Conservation (phyloP, 2,888 invertebrate genomes). For the Eutolmus rufibarbis region DNA sequence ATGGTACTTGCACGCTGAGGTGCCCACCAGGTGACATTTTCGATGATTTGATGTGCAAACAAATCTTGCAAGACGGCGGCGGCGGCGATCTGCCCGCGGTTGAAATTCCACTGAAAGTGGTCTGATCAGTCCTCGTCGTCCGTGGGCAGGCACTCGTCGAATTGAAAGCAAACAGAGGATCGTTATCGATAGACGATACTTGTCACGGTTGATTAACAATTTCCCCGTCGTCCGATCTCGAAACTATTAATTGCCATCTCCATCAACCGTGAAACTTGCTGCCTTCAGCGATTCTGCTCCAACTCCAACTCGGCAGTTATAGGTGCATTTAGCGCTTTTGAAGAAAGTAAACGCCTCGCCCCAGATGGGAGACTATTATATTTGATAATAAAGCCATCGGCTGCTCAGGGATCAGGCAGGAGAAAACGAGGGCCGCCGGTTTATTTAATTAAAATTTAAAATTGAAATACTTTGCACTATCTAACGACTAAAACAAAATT, state of each 20-base stretch:
- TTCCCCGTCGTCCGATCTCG: slow-evolving; percentile 16
- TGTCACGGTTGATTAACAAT: slow-evolving; percentile 35
- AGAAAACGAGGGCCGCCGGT: not conserved
- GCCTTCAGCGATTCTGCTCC: not conserved
- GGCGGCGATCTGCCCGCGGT: not conserved
- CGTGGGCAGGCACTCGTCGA: not conserved
- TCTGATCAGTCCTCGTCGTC: not conserved
- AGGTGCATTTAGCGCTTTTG: not conserved
- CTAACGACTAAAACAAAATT: not conserved
- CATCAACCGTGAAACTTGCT: slow-evolving; percentile 11
- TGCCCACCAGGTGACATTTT: not conserved
- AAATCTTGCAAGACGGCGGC: not conserved
- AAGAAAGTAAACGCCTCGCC: not conserved
- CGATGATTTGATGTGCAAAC: slow-evolving; percentile 13
- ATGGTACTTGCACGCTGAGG: not conserved
- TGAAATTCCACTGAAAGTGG: not conserved
- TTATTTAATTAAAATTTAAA: not conserved
- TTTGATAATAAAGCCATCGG: not conserved
- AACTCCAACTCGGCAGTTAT: not conserved
- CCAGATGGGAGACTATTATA: not conserved
- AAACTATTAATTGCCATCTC: slow-evolving; percentile 16
- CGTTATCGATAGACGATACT: slow-evolving; percentile 6
- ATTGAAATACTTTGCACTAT: not conserved
- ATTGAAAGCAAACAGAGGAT: not conserved
- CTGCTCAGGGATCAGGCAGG: not conserved